A percentile compares a stretch with the other conserved stretches of the same genome.
These are phyloP conservation scores for Drosophila varians DNA, from an alignment of 1,140 invertebrate species.

Conservation along the genomic window DNA sequence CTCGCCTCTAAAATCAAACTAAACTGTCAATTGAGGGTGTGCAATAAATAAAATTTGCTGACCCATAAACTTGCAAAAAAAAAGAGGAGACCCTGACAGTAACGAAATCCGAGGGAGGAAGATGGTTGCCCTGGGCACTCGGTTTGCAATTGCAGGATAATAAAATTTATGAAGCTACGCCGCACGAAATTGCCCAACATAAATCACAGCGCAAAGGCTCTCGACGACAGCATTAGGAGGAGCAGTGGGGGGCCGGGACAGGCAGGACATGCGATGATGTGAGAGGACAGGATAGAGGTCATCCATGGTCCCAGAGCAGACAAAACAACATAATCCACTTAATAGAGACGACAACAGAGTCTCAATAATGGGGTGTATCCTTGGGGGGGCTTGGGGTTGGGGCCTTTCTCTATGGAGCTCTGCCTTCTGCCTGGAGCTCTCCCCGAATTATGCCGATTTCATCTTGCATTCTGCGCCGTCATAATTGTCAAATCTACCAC, in stretches of 20 bases:
- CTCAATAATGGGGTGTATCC: constrained; percentile 46
- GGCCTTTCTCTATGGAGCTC: too few relatives aligned
- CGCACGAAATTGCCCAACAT: constrained; percentile 71
- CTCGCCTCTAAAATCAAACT: constrained; percentile 39
- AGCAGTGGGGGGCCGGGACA: background rate
- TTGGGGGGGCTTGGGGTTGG: background rate
- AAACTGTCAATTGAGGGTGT: constrained; percentile 70
- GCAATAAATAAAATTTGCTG: constrained; percentile 79
- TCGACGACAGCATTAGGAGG: constrained; percentile 16
- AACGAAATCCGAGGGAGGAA: background rate
- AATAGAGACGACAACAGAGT: constrained; percentile 67
- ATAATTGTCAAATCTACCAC: constrained; percentile 80
- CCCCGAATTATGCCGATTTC: constrained; percentile 68
- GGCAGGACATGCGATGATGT: background rate
- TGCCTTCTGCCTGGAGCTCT: too few relatives aligned
- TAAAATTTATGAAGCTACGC: constrained; percentile 79
- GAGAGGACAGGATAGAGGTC: constrained; percentile 38
- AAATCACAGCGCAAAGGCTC: constrained; percentile 63
- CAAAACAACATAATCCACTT: constrained; percentile 78
- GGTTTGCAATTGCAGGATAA: constrained; percentile 74
- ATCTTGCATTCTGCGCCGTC: constrained; percentile 70
- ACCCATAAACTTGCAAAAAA: constrained; percentile 61
- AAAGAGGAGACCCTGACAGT: constrained; percentile 12
- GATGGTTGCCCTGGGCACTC: constrained; percentile 10
- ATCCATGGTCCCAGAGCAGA: constrained; percentile 24